Base-by-base conservation (phyloP, 2,797 vertebrate genomes). In the Acestrorhynchus altus region DNA sequence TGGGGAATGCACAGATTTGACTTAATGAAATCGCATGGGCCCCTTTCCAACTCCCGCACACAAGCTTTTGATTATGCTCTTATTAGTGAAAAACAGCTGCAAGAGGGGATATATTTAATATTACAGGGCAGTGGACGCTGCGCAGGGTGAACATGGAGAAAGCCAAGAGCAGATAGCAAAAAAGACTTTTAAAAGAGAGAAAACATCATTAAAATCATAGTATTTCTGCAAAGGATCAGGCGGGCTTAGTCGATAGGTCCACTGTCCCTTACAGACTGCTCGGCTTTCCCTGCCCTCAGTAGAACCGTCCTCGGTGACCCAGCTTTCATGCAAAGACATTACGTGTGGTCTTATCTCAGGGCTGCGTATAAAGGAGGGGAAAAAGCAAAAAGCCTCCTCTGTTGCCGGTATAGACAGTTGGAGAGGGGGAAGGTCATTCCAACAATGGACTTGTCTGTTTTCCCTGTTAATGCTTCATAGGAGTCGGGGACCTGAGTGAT, bases 11-110 rank as follows among this genome's bases (percentile, higher is more conserved):
- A 40, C 47, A 22, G 71, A 56, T 63, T 22, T 49, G 57, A 80
- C 76, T 82, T 85, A 84, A 88, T 80, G 84, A 85, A 88, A 88
- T 24, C 26, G 51, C 39, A 39, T 11, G 1, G 63, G 35, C 24
- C 8, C 22, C 35, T 69, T 28, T 47, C 56, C 26, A 46, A 31
- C 40, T 57, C 66, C 47, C 56, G 22, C 13, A 47, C 39, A 74
- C 68, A 64, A 31, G 49, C 56, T 72, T 79, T 54, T 42, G 47
- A 76, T 65, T 76, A 68, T 20, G 22, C 20, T 60, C 68, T 71
- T 35, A 76, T 42, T 11, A 65, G 49, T 22, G 51, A 51, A 57
- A 22, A 67, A 71, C 31, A 72, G 60, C 68, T 40, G 42, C 57
- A 75, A 16, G 39, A 46, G 13, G 44, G 39, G 42, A 66, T 42